Percentiles rank a stretch among this genome's conserved stretches.
phyloP scores from a whole-genome alignment of 2,888 invertebrate species.

The Nymphalis urticae region DNA sequence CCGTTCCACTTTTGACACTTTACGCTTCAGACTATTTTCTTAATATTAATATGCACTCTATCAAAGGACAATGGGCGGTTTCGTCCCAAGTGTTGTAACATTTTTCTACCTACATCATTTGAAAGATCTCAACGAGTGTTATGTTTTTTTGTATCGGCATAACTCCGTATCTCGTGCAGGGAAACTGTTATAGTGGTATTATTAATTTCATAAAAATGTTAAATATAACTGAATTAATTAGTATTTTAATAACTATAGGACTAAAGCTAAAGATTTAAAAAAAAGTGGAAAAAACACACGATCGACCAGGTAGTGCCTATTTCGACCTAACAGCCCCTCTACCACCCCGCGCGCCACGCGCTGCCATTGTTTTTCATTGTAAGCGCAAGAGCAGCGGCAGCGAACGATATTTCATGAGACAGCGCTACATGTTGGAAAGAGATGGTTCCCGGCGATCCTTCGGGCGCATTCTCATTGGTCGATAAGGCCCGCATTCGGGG shows the following conservation, averaged over 20 bases:
- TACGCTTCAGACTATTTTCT: no score
- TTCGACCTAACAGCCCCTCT: slow-evolving; percentile 12
- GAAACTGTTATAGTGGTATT: slow-evolving; percentile 27
- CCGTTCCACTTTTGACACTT: no score
- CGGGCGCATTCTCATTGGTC: no score
- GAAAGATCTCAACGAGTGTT: slow-evolving; percentile 23
- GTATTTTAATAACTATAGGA: slow-evolving; percentile 17
- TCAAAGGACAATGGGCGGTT: slow-evolving; percentile 4
- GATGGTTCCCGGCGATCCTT: no score
- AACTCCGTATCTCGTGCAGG: slow-evolving; percentile 25
- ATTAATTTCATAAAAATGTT: slow-evolving; percentile 23
- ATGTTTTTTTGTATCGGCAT: slow-evolving; percentile 26
- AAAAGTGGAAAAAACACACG: slow-evolving; percentile 15
- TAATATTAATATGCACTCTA: no score
- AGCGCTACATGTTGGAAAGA: no score
- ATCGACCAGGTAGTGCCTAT: slow-evolving; percentile 18
- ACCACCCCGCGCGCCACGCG: background rate
- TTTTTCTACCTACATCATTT: slow-evolving; percentile 26
- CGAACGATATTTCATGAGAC: no score
- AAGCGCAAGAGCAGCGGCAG: no score
- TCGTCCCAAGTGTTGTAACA: slow-evolving; percentile 16
- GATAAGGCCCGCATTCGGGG: no score
- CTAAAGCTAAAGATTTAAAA: slow-evolving; percentile 6
- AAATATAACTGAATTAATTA: slow-evolving; percentile 24
- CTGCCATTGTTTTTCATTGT: no score